A percentile compares a stretch with the other conserved stretches of the same genome.
These are phyloP conservation scores for Chirona hameri DNA, from an alignment of 2,888 invertebrate genomes.

Conservation along the genomic window DNA sequence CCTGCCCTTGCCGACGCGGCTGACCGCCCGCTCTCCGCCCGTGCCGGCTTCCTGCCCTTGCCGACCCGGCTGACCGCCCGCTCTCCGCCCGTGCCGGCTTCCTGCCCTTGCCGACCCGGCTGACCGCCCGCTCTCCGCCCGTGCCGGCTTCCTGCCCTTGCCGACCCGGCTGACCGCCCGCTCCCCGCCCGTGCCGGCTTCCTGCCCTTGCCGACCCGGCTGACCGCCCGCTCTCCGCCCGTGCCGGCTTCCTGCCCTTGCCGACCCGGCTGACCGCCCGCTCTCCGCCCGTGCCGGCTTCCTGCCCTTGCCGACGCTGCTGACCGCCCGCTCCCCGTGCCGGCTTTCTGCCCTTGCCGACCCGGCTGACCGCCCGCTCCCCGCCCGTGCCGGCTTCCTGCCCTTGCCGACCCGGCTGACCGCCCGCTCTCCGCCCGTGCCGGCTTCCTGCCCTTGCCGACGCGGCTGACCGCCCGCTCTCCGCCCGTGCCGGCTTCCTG, in stretches of 20 bases:
- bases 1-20: too few relatives aligned
- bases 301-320: too few relatives aligned
- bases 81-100: background rate
- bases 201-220: too few relatives aligned
- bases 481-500: background rate
- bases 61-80: background rate
- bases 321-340: background rate
- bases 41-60: background rate
- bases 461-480: background rate
- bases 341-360: too few relatives aligned
- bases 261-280: background rate
- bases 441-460: background rate
- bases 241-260: background rate
- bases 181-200: background rate
- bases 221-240: background rate
- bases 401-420: too few relatives aligned
- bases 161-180: background rate
- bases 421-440: background rate
- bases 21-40: background rate
- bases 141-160: background rate
- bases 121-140: background rate
- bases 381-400: background rate
- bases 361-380: background rate
- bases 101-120: too few relatives aligned
- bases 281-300: background rate